Base-by-base conservation (phyloP, 2,113 vertebrate species). In the Polyodon spathula region DNA sequence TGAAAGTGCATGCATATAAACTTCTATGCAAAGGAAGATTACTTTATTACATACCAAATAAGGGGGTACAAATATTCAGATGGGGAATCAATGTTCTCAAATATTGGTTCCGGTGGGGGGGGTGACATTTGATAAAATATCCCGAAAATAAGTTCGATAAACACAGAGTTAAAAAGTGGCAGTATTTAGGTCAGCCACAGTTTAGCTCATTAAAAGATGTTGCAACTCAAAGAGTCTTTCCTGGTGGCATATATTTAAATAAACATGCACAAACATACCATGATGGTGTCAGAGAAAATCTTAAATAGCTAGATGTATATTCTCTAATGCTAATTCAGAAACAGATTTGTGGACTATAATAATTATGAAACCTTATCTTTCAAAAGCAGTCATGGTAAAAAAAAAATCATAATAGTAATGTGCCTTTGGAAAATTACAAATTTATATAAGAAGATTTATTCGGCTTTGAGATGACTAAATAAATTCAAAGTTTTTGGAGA, bases 341-440 rank as follows among this genome's bases (percentile, higher is more conserved):
- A 50, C 12, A 2, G 15, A 60, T 40, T 50, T 41, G 10, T 17
- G 48, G 41, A 64, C 66, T 65, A 63, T 68, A 59, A 75, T 58
- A 59, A 59, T 69, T 68, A 54, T 51, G 61, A 68, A 57, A 1
- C 68, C 72, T 82, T 76, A 79, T 79, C 77, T 78, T 50, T 68
- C 57, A 15, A 52, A 54, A 40, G 60, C 73, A 68, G 76, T 74
- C 63, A 72, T 63, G 4, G 39, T 66, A 68, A 69, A 62, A 69
- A 68, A 69, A 62, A 69, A 56, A 56, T 10, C 46, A 15, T 11
- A 48, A 27, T 27, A 27, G 27, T 27, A 64, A 56, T 11, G 37
- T 40, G 61, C 61, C 68, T 44, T 8, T 5, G 40, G 53, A 58
- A 69, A 64, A 66, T 73, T 42, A 58, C 64, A 63, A 16, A 68